phyloP scores from a whole-genome alignment of 2,797 vertebrate genomes.

The Ptychobarbus kaznakovi region DNA sequence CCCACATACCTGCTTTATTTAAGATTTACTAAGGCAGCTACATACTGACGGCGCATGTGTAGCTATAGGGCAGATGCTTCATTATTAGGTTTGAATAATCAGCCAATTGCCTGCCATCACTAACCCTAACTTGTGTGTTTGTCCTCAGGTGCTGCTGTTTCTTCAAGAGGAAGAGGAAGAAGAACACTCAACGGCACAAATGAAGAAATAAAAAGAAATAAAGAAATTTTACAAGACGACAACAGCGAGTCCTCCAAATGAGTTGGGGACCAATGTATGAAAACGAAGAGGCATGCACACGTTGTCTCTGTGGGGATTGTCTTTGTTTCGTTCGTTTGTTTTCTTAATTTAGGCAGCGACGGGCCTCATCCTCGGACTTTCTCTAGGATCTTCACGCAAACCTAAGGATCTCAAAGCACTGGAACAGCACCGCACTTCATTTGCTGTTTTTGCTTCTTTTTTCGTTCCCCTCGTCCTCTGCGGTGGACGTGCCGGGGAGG shows the following conservation, averaged over 20 bases:
- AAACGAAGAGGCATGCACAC: conserved; percentile 51
- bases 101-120: background rate
- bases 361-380: conserved; percentile 69
- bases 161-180: conserved; percentile 99
- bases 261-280: conserved; percentile 42
- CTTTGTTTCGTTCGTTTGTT: conserved; percentile 45
- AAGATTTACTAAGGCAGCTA: conserved; percentile 19
- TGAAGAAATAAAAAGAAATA: conserved; percentile 72
- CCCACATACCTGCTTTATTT: conserved; percentile 17
- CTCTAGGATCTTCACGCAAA: conserved; percentile 67
- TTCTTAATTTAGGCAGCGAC: conserved; percentile 40
- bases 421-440: conserved; percentile 71
- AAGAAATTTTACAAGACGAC: conserved; percentile 61
- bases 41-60: conserved; percentile 26
- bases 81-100: conserved; percentile 4
- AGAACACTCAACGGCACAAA: conserved; percentile 95
- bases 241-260: conserved; percentile 52
- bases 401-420: conserved; percentile 72
- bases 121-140: conserved; percentile 49
- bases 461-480: background rate
- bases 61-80: conserved; percentile 18
- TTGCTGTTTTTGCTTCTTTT: conserved; percentile 54
- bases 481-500: conserved; percentile 6
- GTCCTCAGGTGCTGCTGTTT: conserved; percentile 97
- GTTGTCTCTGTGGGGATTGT: conserved; percentile 48